Base-by-base conservation (phyloP, 2,113 vertebrate genomes). In the Malurus cyaneus region DNA sequence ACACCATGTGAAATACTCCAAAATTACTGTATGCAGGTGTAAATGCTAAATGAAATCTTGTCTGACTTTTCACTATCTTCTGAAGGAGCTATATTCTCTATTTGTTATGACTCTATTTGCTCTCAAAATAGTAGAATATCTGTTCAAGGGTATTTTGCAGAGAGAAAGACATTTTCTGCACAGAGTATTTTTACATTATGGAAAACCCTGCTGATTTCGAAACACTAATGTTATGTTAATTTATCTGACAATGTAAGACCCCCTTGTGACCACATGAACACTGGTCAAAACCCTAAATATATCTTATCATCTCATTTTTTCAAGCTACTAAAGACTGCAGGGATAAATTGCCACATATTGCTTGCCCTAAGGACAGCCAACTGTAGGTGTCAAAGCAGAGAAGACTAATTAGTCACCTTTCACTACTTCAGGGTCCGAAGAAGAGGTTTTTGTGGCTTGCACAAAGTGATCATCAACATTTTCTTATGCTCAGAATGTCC, bases 401-500 rank as follows among this genome's bases (percentile, higher is more conserved):
- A 85, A 89, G 34, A 89, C 29, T 92, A 77, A 94, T 94, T 93
- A 89, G 70, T 54, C 39, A 77, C 78, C 53, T 88, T 87, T 79
- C 42, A 54, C 42, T 57, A 47, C 32, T 46, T 89, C 85, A 74
- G 72, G 47, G 88, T 88, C 52, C 74, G 47, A 73, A 47, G 39
- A 83, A 39, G 3, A 65, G 20, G 7, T 32, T 92, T 70, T 47
- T 64, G 14, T 66, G 54, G 14, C 19, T 92, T 59, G 17, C n/a
- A 88, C 56, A 66, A 89, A 56, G 36, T 21, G 26, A 86, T 67
- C 44, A 34, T 47, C 19, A 67, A 11, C 0, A 2, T 15, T 77
- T 5, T 91, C 28, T 46, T 65, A 54, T 29, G 34, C 12, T 62
- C 28, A 73, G 20, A 82, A n/a, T 24, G 23, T 67, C 44, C 15